Conservation (phyloP, 1,140 invertebrate species). For the Leguminivora glycinivorella region DNA sequence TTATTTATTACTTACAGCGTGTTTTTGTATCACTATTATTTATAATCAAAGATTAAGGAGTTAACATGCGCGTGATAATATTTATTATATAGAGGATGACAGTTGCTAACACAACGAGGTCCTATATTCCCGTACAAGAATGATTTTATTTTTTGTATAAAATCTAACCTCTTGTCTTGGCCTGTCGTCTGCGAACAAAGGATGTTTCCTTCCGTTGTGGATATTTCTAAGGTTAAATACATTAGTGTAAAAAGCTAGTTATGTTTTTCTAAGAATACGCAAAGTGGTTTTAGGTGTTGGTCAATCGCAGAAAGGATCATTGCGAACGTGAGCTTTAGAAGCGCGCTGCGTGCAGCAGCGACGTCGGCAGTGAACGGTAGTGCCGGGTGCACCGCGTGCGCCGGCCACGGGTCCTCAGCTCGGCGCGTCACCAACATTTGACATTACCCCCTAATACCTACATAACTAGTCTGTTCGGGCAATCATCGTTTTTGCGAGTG, state of each 20-base stretch:
- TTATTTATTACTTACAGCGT: constrained; percentile 37
- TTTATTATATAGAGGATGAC: constrained; percentile 70
- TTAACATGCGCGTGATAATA: constrained; percentile 69
- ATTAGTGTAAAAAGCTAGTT: constrained; percentile 63
- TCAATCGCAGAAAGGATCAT: constrained; percentile 62
- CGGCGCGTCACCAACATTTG: not conserved
- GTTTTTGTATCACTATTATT: constrained; percentile 38
- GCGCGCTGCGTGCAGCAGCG: not conserved
- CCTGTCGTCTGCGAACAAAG: constrained; percentile 73
- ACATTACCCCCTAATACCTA: constrained; percentile 34
- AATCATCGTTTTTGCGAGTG: constrained; percentile 62
- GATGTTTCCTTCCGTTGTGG: constrained; percentile 62
- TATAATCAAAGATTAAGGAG: constrained; percentile 54
- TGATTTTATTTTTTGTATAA: constrained; percentile 79
- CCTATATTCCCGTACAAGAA: constrained; percentile 64
- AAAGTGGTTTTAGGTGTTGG: constrained; percentile 61
- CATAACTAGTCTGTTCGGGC: constrained; percentile 57
- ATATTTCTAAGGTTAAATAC: constrained; percentile 68
- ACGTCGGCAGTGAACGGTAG: not conserved
- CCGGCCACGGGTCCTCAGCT: not conserved
- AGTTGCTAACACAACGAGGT: constrained; percentile 75
- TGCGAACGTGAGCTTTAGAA: constrained; percentile 26
- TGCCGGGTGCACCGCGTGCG: not conserved
- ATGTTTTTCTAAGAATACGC: constrained; percentile 68
- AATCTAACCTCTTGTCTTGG: constrained; percentile 77